Evolutionary conservation across 2,113 vertebrate species (phyloP).

Genomic region (Sterna hirundo): DNA sequence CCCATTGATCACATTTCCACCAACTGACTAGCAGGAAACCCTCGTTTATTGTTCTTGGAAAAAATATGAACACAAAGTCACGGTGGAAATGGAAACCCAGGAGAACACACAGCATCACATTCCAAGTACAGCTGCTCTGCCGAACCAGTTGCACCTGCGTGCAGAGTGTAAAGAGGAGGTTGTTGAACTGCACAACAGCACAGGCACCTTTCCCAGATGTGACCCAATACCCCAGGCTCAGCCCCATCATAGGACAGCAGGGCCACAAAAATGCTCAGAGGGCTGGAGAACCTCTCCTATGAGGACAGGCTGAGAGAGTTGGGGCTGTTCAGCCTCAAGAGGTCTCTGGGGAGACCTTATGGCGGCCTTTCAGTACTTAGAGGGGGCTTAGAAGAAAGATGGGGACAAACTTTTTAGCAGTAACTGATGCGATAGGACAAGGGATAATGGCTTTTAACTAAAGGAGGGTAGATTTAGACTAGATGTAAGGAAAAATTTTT

Average conservation of each 20-base stretch:
- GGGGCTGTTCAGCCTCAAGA: background rate
- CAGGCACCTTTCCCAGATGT: background rate
- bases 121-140: background rate
- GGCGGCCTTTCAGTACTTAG: background rate
- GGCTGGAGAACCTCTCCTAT: background rate
- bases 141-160: background rate
- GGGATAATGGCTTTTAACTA: background rate
- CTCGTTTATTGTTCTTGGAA: background rate
- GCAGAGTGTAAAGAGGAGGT: background rate
- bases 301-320: background rate
- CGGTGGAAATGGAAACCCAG: background rate
- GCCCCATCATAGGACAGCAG: background rate
- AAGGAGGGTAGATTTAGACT: background rate
- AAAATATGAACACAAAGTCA: background rate
- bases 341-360: background rate
- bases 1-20: background rate
- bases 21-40: background rate
- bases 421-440: background rate
- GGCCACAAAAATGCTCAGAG: background rate
- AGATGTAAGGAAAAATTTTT: background rate
- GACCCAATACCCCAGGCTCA: background rate
- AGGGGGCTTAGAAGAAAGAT: background rate
- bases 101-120: background rate
- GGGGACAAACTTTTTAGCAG: background rate
- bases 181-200: background rate